Evolutionary conservation across 2,113 vertebrate species (phyloP).

Genomic region (Myodes glareolus): DNA sequence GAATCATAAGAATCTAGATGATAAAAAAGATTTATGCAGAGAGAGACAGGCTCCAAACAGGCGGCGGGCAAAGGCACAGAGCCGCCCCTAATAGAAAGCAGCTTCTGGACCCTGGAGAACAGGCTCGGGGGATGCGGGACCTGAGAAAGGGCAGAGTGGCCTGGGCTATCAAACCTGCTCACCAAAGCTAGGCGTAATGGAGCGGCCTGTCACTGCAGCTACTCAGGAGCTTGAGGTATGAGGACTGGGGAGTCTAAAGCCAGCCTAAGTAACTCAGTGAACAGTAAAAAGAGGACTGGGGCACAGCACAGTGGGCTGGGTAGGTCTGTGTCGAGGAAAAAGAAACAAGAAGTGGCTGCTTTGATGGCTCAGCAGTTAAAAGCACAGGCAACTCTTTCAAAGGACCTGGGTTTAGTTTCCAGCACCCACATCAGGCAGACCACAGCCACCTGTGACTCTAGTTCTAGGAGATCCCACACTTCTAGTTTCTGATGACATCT

Average conservation of each 20-base stretch:
- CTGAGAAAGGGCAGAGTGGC: not conserved
- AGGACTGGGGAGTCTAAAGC: not conserved
- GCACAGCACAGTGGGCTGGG: too few species aligned
- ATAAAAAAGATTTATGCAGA: constrained; percentile 36
- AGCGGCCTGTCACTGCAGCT: not conserved
- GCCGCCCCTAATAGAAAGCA: not conserved
- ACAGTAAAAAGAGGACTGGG: not conserved
- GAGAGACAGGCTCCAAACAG: not conserved
- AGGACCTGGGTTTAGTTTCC: not conserved
- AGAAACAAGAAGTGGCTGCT: too few species aligned
- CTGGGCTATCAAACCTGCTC: not conserved
- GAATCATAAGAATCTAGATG: constrained; percentile 47
- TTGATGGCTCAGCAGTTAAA: not conserved
- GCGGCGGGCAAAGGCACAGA: not conserved
- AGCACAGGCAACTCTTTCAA: too few species aligned
- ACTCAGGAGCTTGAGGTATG: not conserved
- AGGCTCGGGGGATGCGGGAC: not conserved
- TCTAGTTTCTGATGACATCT: not conserved
- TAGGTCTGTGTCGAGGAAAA: not conserved
- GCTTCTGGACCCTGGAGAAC: not conserved
- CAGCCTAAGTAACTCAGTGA: not conserved
- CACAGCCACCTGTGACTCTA: too few species aligned
- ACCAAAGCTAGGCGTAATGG: not conserved
- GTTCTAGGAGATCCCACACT: not conserved
- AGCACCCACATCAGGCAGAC: not conserved